Evolutionary conservation across 2,113 vertebrate genomes (phyloP).

Genomic region (Brachypodius melanocephalos): DNA sequence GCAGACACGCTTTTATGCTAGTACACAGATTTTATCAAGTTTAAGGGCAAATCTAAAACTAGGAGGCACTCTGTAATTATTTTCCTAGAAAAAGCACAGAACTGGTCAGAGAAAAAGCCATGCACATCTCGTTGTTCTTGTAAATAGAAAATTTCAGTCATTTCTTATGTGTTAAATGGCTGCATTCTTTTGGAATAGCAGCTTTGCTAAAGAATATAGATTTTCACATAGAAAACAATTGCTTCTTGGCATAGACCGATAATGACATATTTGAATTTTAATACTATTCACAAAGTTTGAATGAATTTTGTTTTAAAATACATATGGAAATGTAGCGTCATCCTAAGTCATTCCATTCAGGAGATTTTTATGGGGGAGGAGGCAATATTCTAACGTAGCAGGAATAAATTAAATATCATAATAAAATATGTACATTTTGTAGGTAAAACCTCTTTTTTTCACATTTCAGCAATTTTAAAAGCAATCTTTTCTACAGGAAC

Average conservation of each 20-base stretch:
- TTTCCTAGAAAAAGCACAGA: neutral
- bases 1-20: neutral
- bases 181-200: neutral
- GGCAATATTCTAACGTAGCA: neutral
- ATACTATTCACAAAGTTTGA: neutral
- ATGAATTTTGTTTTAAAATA: neutral
- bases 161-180: neutral
- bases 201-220: neutral
- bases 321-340: neutral
- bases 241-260: neutral
- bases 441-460: neutral
- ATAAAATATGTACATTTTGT: neutral
- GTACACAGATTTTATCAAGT: neutral
- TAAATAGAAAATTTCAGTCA: neutral
- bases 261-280: neutral
- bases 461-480: neutral
- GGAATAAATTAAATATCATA: neutral
- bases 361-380: neutral
- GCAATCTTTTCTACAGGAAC: neutral
- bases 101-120: neutral
- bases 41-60: neutral
- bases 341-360: neutral
- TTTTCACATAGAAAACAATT: neutral
- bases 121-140: neutral
- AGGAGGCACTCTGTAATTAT: neutral